Evolutionary conservation across 2,113 vertebrate genomes (phyloP), one percentile per base, ranked within the genome.

Genomic region (Vireo altiloquus): DNA sequence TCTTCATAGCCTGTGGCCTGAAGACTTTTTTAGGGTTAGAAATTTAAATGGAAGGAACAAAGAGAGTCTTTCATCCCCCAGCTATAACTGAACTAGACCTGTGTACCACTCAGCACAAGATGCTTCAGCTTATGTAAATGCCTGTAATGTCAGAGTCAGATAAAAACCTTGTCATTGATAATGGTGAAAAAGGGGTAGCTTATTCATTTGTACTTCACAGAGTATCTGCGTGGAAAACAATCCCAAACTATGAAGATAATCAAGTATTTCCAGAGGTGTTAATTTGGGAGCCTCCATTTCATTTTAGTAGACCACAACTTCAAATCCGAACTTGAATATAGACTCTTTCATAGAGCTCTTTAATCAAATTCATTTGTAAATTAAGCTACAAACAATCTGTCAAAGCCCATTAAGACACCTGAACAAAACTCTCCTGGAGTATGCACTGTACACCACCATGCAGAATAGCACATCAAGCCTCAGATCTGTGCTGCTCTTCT

Each of bases 311-410:
- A 71, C 59, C 30, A 40, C 49, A 77, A 76, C 82, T 89, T 56
- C 76, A 93, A 89, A 89, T 94, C 80, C 65, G 27, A 86, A 82
- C 71, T 78, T 59, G 75, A 75, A 82, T 61, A 66, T 27, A 81
- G 71, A 75, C 83, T 64, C 87, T 87, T 94, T 89, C 72, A 88
- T 60, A 95, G 82, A 59, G 64, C 35, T 50, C 82, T 89, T 82
- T 53, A 76, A 94, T 94, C 68, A 83, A 82, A 68, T 63, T 61
- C 42, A 66, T 87, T 76, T 85, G 72, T 42, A 87, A 85, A 94
- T 92, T 71, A 91, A 82, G 63, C 65, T 95, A 63, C 89, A 52
- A 89, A 64, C 56, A 72, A 60, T 75, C 39, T 95, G 72, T 90
- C 88, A 94, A 94, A 94, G 82, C 28, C 61, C 71, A 76, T 82